These are phyloP conservation scores for Rhabdophis nuchalis DNA, from an alignment of 2,797 vertebrate genomes.

Conservation along the genomic window DNA sequence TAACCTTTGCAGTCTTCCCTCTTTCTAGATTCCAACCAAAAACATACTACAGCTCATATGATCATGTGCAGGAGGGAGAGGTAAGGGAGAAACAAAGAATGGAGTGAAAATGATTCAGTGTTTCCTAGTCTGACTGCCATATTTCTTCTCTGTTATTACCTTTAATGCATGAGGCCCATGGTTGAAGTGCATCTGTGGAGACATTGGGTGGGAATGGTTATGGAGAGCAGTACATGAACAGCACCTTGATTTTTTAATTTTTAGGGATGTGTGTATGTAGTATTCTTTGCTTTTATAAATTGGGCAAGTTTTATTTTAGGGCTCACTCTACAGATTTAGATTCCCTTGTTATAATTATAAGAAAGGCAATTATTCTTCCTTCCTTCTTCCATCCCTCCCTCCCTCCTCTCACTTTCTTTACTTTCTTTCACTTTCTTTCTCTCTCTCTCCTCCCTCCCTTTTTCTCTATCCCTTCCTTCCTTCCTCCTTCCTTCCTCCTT, in stretches of 20 bases:
- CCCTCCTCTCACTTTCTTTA: too few relatives aligned
- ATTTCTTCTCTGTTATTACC: background rate
- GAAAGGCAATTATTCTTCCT: background rate
- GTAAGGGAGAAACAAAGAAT: background rate
- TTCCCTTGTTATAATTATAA: background rate
- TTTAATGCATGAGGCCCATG: background rate
- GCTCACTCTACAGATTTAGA: background rate
- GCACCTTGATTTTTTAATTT: background rate
- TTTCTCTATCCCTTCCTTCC: background rate
- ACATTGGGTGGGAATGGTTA: background rate
- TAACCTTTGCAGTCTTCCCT: constrained; percentile 1
- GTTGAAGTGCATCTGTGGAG: background rate
- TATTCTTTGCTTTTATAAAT: background rate
- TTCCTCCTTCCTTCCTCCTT: background rate
- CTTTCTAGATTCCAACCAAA: background rate
- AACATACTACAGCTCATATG: background rate
- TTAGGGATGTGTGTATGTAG: background rate
- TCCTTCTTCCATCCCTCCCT: too few relatives aligned
- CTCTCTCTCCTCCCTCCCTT: background rate
- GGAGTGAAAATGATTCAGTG: background rate
- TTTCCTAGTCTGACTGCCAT: background rate
- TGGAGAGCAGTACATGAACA: background rate
- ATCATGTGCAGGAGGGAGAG: background rate
- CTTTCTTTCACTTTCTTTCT: too few relatives aligned
- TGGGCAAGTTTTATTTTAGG: background rate